These are phyloP conservation scores for Rambutsinella grinnellia DNA, from an alignment of 2,888 invertebrate genomes.

Conservation along the genomic window DNA sequence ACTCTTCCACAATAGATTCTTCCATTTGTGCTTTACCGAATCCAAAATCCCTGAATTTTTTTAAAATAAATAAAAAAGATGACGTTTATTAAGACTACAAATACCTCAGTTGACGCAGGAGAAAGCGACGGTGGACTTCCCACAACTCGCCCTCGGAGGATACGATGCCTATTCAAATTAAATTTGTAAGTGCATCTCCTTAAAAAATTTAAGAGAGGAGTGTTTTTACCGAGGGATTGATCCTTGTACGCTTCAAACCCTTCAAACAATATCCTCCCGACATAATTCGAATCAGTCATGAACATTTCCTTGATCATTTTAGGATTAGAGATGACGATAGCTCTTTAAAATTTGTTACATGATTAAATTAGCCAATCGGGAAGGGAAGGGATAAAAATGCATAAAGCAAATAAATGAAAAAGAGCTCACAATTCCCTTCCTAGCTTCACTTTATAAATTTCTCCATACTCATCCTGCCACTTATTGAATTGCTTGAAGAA, in stretches of 20 bases:
- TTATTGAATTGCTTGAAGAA: conserved; percentile 11
- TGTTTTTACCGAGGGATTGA: background rate
- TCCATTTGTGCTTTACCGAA: conserved; percentile 56
- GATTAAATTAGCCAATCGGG: too few relatives aligned
- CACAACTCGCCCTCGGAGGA: conserved; percentile 23
- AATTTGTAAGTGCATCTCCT: background rate
- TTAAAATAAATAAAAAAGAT: too few relatives aligned
- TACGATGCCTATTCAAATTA: conserved; percentile 8
- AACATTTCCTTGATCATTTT: conserved; percentile 36
- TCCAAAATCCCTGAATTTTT: conserved; percentile 57
- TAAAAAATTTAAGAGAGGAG: too few relatives aligned
- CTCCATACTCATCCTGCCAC: conserved; percentile 27
- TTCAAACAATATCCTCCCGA: conserved; percentile 15
- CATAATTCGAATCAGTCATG: conserved; percentile 2
- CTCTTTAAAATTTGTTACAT: background rate
- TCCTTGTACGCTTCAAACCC: conserved; percentile 10
- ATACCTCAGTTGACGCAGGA: conserved; percentile 25
- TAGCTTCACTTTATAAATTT: conserved; percentile 19
- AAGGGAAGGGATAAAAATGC: too few relatives aligned
- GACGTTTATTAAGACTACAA: too few relatives aligned
- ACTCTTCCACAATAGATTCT: conserved; percentile 44
- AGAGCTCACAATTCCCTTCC: background rate
- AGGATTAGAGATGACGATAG: conserved; percentile 19
- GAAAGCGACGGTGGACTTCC: conserved; percentile 34
- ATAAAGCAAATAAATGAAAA: too few relatives aligned